Evolutionary conservation across 2,797 vertebrate genomes (phyloP).

Genomic region (Emydoidea blandingii): DNA sequence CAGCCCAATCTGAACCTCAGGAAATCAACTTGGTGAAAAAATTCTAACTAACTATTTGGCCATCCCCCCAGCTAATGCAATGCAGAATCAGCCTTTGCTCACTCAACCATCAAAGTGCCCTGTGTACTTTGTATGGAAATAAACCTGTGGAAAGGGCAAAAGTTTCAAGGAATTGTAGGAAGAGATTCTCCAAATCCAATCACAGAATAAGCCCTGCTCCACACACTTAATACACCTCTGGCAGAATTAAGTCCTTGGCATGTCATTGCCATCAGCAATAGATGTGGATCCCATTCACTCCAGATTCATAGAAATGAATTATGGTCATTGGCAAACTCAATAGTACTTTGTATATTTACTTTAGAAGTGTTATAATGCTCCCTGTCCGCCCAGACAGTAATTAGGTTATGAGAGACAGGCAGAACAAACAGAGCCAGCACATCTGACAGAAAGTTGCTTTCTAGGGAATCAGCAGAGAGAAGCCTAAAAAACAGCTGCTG

Average conservation of each 20-base stretch:
- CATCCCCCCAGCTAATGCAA: not conserved
- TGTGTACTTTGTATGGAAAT: not conserved
- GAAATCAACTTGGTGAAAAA: not conserved
- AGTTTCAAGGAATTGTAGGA: not conserved
- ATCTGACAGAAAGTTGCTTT: not conserved
- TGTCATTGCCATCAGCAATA: not conserved
- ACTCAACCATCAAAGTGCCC: not conserved
- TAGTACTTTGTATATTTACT: not conserved
- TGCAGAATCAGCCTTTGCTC: not conserved
- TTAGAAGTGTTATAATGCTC: not conserved
- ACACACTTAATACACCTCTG: not conserved
- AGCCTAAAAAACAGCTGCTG: not conserved
- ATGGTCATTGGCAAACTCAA: not conserved
- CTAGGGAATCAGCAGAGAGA: not conserved
- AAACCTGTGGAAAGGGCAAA: not conserved
- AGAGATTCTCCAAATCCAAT: conserved; percentile 10
- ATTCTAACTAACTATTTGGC: not conserved
- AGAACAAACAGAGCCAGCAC: not conserved
- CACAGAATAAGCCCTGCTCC: not conserved
- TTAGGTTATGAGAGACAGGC: conserved; percentile 12
- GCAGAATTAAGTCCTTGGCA: not conserved
- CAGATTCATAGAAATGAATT: not conserved
- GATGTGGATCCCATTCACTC: not conserved
- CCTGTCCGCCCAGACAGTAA: rapidly evolving
- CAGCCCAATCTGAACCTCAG: not conserved